phyloP scores from a whole-genome alignment of 2,797 vertebrate genomes.

The Myripristis jacobus region DNA sequence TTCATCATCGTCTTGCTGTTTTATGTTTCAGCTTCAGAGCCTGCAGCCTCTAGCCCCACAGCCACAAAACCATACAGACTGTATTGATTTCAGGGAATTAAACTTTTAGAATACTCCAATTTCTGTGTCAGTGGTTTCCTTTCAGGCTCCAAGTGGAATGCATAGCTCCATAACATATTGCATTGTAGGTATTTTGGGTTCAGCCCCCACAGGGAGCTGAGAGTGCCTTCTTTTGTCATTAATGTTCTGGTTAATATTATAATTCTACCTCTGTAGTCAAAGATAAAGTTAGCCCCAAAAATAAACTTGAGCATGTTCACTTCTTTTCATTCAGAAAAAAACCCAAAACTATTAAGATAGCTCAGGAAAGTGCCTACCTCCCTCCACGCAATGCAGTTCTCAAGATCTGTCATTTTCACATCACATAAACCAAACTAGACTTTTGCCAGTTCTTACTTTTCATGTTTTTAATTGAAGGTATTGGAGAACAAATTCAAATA shows the following conservation, averaged over 20 bases:
- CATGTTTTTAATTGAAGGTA: no score
- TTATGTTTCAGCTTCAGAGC: slow-evolving; percentile 39
- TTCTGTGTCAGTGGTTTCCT: slow-evolving; percentile 41
- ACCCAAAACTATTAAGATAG: no score
- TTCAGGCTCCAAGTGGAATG: slow-evolving; percentile 8
- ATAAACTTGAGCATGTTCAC: no score
- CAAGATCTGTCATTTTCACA: no score
- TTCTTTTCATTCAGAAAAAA: no score
- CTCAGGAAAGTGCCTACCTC: no score
- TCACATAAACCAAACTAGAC: no score
- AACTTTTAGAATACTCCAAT: slow-evolving; percentile 42
- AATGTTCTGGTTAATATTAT: not conserved
- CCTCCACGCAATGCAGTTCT: no score
- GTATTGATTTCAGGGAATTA: slow-evolving; percentile 51
- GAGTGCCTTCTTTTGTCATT: not conserved
- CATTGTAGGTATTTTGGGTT: slow-evolving; percentile 17
- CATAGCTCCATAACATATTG: not conserved
- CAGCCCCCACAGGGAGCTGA: slow-evolving; percentile 17
- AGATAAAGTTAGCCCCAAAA: slow-evolving; percentile 7
- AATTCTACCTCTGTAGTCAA: not conserved
- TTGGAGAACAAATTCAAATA: no score
- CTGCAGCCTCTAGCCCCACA: slow-evolving; percentile 7
- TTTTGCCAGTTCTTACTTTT: no score
- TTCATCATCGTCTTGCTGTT: slow-evolving; percentile 26
- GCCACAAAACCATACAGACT: slow-evolving; percentile 7